A percentile compares a stretch with the other conserved stretches of the same genome.
phyloP scores from a whole-genome alignment of 2,113 vertebrate genomes.

The Apaloderma vittatum region DNA sequence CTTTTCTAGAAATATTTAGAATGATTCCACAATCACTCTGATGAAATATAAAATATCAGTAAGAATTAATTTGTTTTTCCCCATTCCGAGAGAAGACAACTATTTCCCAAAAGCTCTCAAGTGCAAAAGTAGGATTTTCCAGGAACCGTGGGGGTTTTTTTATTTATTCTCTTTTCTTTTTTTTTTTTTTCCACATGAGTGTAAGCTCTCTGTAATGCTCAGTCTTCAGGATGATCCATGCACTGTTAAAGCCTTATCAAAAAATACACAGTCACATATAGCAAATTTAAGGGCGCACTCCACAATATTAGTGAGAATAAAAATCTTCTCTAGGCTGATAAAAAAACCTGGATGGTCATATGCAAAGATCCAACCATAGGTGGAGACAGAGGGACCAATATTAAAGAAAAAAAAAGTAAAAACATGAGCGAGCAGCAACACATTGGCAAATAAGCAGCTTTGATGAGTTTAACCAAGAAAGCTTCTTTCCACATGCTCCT shows the following conservation, averaged over 20 bases:
- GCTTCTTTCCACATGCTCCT: not conserved
- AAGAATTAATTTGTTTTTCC: not conserved
- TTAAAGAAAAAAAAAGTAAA: not conserved
- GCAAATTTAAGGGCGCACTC: not conserved
- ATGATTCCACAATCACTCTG: not conserved
- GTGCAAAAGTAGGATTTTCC: not conserved
- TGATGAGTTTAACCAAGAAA: not conserved
- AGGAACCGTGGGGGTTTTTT: no score
- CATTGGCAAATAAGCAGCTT: not conserved
- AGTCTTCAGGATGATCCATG: not conserved
- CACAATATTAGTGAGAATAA: not conserved
- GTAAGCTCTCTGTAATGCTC: not conserved
- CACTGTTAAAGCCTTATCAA: not conserved
- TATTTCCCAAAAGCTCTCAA: not conserved
- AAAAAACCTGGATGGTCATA: not conserved
- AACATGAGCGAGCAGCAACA: not conserved
- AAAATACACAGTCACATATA: not conserved
- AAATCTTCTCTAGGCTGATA: not conserved
- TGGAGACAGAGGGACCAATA: not conserved
- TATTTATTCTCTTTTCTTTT: not conserved
- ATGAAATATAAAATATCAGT: not conserved
- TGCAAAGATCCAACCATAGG: not conserved
- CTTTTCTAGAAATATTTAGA: not conserved
- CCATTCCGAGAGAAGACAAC: fast-evolving
- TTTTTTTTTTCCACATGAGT: not conserved